Evolutionary conservation across 1,140 invertebrate species (phyloP).

Genomic region (Zelostemma sp.): DNA sequence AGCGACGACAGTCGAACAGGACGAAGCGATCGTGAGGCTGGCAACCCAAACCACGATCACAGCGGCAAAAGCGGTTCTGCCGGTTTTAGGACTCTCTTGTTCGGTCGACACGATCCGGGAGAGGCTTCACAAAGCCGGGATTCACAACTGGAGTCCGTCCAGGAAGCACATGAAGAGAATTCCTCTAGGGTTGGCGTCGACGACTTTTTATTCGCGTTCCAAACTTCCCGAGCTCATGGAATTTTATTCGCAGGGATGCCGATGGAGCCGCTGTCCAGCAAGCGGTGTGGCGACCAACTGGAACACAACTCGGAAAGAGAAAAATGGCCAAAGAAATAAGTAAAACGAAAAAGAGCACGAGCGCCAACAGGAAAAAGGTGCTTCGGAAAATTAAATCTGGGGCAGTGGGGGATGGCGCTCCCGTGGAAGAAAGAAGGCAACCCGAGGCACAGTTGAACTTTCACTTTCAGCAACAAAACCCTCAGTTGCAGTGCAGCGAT

Average conservation of each 20-base stretch:
- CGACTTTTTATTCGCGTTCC: constrained; percentile 7
- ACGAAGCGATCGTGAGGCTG: constrained; percentile 64
- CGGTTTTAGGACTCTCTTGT: constrained; percentile 64
- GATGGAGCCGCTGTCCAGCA: constrained; percentile 63
- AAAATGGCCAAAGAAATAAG: constrained; percentile 47
- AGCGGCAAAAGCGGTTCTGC: constrained; percentile 66
- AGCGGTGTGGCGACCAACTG: constrained; percentile 66
- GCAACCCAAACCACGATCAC: constrained; percentile 66
- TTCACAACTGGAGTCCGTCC: constrained; percentile 69
- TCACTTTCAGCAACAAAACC: constrained; percentile 35
- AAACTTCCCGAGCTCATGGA: background rate
- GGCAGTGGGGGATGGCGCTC: constrained; percentile 20
- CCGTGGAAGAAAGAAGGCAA: constrained; percentile 22
- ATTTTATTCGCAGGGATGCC: constrained; percentile 40
- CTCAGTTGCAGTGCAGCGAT: constrained; percentile 30
- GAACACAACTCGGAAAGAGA: constrained; percentile 65
- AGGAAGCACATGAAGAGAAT: constrained; percentile 67
- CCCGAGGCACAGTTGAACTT: constrained; percentile 18
- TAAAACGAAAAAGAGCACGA: constrained; percentile 32
- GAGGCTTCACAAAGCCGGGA: constrained; percentile 67
- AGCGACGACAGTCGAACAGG: constrained; percentile 66
- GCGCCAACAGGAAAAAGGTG: constrained; percentile 45
- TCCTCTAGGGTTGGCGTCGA: constrained; percentile 56
- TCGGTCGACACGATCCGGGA: constrained; percentile 67
- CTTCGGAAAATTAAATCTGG: constrained; percentile 45